Evolutionary conservation across 2,888 invertebrate species (phyloP), one percentile per base, ranked within the genome.

Genomic region (Gandaritis pyraliata): DNA sequence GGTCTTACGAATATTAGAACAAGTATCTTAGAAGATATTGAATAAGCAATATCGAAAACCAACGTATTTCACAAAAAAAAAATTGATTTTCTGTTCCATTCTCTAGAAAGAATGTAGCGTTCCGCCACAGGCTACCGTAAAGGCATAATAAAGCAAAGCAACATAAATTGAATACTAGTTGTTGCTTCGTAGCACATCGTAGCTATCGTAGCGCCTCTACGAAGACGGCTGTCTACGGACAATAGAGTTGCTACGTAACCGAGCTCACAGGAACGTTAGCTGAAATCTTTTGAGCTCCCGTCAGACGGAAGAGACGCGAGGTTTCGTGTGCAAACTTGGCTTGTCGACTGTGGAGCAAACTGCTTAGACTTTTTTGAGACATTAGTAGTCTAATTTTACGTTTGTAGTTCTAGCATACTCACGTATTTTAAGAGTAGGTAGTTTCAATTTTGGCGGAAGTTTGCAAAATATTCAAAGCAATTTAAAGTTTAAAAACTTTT

Each of bases 221-320:
- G 73, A 76, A 77, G 79, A 78, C 76, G 78, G 72, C 75, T 78
- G 78, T 78, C 77, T 79, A 75, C 80, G 79, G 73, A 86, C 86
- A 87, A 87, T 85, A 70, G 77, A 76, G 79, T 68, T 75, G 76
- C 76, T 73, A 74, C 70, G 76, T 78, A 82, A 77, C 80, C 74
- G 77, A 79, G 81, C 78, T 77, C 76, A 60, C 64, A 58, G 68
- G 75, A 73, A 76, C 73, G 77, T 74, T 76, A 70, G 73, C 73
- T 76, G 75, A 73, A 78, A 82, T 80, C 86, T 84, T 86, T 86
- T 83, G 84, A 86, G 82, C 80, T 85, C 78, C 75, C 78, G 71
- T 80, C 78, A 78, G 72, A 76, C 72, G 76, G 75, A 82, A 81
- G 73, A 76, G 75, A 81, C 73, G 73, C 73, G 76, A 77, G 78